phyloP scores from a whole-genome alignment of 2,797 vertebrate species.

The Enteromius viviparus region DNA sequence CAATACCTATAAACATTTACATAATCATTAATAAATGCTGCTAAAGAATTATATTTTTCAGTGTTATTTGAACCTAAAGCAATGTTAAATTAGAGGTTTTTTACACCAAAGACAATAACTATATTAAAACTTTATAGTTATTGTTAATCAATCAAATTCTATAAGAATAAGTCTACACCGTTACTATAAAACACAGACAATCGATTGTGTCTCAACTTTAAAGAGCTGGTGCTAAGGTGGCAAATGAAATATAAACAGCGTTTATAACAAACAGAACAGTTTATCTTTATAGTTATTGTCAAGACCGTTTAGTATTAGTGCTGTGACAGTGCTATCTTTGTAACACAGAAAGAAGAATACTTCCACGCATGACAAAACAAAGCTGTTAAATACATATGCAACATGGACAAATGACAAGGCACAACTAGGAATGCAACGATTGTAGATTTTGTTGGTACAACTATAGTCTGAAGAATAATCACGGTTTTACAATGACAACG shows the following conservation, averaged over 20 bases:
- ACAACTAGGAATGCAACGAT: not conserved
- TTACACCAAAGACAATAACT: not conserved
- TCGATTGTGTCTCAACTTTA: not conserved
- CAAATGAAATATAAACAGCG: not conserved
- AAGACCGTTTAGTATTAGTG: not conserved
- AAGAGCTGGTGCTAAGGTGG: not conserved
- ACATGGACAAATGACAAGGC: constrained; percentile 23
- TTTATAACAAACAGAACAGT: not conserved
- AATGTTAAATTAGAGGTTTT: not conserved
- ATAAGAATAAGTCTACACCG: not conserved
- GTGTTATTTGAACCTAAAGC: not conserved
- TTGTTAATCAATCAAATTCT: not conserved
- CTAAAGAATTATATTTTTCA: not conserved
- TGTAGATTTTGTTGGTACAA: too few relatives aligned
- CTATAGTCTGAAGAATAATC: too few relatives aligned
- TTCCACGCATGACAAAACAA: not conserved
- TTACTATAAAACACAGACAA: not conserved
- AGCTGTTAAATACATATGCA: constrained; percentile 44
- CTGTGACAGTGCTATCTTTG: not conserved
- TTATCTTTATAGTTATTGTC: not conserved
- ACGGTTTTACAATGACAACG: too few relatives aligned
- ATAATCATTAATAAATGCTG: not conserved
- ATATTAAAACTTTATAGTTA: not conserved
- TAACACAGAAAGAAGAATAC: not conserved
- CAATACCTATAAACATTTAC: not conserved